Conservation (phyloP, 2,113 vertebrate genomes). For the Peromyscus maniculatus region DNA sequence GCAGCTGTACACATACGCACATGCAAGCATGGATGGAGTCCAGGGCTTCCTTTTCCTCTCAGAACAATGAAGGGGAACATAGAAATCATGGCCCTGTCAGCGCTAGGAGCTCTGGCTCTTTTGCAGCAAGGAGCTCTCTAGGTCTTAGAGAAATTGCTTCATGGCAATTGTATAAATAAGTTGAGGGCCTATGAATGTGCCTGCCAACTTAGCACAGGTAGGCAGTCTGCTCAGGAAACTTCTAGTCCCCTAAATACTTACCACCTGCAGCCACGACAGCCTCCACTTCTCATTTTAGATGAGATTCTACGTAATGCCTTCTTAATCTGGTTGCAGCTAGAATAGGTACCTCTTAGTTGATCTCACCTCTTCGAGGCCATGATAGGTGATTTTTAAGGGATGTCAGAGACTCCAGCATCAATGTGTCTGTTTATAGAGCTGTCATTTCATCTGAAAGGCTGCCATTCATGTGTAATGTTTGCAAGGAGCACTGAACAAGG, state of each 20-base stretch:
- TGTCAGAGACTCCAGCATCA: neutral
- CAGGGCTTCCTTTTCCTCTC: neutral
- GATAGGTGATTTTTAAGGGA: neutral
- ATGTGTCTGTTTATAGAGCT: neutral
- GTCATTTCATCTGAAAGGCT: neutral
- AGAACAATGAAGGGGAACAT: neutral
- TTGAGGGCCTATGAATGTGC: neutral
- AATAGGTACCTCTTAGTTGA: neutral
- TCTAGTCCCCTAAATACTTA: neutral
- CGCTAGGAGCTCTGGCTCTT: neutral
- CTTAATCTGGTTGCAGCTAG: neutral
- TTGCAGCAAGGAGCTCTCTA: neutral
- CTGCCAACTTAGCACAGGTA: neutral
- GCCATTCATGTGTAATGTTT: neutral
- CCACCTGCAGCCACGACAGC: neutral
- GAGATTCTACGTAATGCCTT: neutral
- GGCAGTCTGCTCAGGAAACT: neutral
- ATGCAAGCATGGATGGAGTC: neutral
- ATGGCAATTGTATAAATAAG: neutral
- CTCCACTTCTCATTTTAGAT: neutral
- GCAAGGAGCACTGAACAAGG: neutral
- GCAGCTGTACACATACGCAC: neutral
- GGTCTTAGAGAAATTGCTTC: neutral
- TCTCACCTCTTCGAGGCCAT: neutral
- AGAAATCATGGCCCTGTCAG: neutral